Evolutionary conservation across 2,797 vertebrate genomes (phyloP).

Genomic region (Carduelis carduelis): DNA sequence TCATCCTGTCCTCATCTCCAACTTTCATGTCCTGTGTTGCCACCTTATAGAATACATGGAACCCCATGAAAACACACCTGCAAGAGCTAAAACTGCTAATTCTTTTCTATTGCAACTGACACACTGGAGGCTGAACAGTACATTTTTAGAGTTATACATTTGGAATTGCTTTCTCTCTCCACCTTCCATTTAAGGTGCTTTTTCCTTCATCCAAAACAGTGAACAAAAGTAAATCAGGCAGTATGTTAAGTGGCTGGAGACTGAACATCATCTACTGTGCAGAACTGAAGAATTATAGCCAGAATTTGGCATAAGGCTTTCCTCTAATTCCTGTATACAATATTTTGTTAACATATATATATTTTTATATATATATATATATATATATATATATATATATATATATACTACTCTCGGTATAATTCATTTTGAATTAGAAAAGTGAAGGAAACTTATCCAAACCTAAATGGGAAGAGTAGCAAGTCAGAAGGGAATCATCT

Average conservation of each 20-base stretch:
- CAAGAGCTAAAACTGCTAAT: neutral
- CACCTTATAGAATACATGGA: neutral
- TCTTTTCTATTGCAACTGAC: neutral
- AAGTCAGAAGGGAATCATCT: slow-evolving; percentile 4
- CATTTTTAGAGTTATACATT: neutral
- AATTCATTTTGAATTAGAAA: slow-evolving; percentile 46
- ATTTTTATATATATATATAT: slow-evolving; percentile 15
- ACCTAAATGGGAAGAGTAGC: slow-evolving; percentile 30
- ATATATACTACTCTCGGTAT: slow-evolving; percentile 24
- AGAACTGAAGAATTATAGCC: slow-evolving; percentile 37
- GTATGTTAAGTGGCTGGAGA: slow-evolving; percentile 6
- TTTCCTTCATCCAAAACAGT: neutral
- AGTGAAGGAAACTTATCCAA: slow-evolving; percentile 54
- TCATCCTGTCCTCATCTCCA: neutral
- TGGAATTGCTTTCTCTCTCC: neutral
- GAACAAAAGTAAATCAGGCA: slow-evolving; percentile 12
- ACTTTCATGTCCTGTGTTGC: neutral
- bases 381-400: slow-evolving; percentile 30
- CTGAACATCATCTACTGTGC: neutral
- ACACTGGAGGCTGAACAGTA: neutral
- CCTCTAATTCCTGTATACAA: slow-evolving; percentile 61
- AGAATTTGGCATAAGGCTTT: slow-evolving; percentile 51
- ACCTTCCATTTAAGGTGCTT: neutral
- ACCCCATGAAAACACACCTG: neutral
- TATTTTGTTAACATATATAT: slow-evolving; percentile 59